Conservation (phyloP, 2,888 invertebrate genomes). For the Keiferia lycopersicella region DNA sequence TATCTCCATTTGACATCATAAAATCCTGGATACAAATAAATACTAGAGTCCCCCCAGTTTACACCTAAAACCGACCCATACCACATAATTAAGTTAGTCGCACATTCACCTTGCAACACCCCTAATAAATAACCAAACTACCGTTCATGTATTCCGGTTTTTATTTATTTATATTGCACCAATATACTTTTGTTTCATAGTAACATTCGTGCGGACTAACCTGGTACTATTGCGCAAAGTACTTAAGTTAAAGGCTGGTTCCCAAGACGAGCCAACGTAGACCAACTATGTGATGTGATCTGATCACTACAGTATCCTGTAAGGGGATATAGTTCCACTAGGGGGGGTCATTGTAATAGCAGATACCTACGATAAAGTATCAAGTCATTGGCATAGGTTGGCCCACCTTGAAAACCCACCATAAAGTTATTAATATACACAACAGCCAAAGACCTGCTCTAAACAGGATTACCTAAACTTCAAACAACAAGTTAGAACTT, state of each 20-base stretch:
- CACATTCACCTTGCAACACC: conserved; percentile 69
- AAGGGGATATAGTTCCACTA: too few species aligned
- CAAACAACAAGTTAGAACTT: conserved; percentile 37
- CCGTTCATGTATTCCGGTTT: conserved; percentile 48
- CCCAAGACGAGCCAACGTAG: conserved; percentile 29
- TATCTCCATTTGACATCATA: conserved; percentile 37
- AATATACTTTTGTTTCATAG: conserved; percentile 48
- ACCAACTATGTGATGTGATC: too few species aligned
- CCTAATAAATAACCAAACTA: conserved; percentile 42
- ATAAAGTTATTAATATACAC: conserved; percentile 61
- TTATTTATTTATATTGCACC: conserved; percentile 65
- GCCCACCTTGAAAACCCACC: background rate
- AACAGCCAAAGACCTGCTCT: conserved; percentile 62
- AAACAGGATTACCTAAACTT: conserved; percentile 15
- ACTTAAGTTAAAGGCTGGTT: conserved; percentile 29
- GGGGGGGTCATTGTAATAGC: too few species aligned
- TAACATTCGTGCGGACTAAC: conserved; percentile 53
- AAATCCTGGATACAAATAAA: conserved; percentile 26
- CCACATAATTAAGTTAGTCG: conserved; percentile 41
- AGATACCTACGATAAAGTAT: too few species aligned
- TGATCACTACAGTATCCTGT: too few species aligned
- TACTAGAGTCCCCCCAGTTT: conserved; percentile 22
- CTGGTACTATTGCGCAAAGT: conserved; percentile 41
- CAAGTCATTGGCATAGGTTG: background rate
- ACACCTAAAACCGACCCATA: conserved; percentile 34